Percentiles rank a stretch among this genome's conserved stretches.
phyloP scores from a whole-genome alignment of 35 echinoderm and acorn worm species.

The Diadema setosum region DNA sequence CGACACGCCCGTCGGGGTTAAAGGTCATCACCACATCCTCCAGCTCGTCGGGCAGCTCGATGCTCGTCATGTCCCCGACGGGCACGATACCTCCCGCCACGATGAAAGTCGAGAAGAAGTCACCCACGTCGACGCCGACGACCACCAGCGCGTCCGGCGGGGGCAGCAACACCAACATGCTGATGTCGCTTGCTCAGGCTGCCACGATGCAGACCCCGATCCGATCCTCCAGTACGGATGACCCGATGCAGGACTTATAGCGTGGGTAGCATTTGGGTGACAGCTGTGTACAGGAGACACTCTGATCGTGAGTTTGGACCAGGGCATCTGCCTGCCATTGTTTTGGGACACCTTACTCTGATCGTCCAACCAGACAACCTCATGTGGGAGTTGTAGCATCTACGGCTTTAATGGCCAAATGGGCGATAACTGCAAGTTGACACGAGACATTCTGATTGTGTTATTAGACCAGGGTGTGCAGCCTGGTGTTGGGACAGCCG shows the following conservation, averaged over 20 bases:
- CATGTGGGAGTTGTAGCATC: too few relatives aligned
- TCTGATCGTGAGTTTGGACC: too few relatives aligned
- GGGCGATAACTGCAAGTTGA: too few relatives aligned
- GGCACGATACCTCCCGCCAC: neutral
- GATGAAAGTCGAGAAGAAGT: neutral
- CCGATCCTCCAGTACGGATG: neutral
- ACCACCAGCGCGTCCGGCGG: neutral
- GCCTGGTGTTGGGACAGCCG: too few relatives aligned
- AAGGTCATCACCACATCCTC: neutral
- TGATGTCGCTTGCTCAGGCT: slow-evolving; percentile 96
- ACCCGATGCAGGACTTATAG: neutral
- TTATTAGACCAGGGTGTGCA: too few relatives aligned
- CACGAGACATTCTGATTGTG: too few relatives aligned
- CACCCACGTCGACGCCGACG: neutral
- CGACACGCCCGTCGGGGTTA: neutral
- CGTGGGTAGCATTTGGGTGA: too few relatives aligned
- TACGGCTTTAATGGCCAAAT: too few relatives aligned
- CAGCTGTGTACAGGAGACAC: too few relatives aligned
- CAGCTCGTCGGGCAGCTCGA: neutral
- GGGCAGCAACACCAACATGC: slow-evolving; percentile 42
- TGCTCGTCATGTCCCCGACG: neutral
- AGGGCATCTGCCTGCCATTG: too few relatives aligned
- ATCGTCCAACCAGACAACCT: too few relatives aligned
- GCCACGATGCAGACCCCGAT: slow-evolving; percentile 82
- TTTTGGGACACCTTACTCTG: too few relatives aligned